Evolutionary conservation across 2,113 vertebrate genomes (phyloP).

Genomic region (Scolopax mira): DNA sequence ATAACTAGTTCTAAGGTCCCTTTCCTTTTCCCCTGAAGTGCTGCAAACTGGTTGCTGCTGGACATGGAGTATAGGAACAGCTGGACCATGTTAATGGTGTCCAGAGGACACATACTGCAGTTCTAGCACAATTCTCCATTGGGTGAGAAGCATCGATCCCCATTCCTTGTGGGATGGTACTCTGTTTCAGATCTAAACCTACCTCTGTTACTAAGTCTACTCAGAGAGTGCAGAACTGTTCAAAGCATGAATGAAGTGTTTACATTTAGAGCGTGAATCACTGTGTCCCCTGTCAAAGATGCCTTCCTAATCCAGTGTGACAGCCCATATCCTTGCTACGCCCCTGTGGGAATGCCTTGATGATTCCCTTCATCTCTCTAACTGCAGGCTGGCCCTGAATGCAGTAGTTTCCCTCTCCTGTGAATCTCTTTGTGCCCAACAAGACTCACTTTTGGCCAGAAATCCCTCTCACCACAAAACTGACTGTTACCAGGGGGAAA

Average conservation of each 20-base stretch:
- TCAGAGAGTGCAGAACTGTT: not conserved
- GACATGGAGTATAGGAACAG: not conserved
- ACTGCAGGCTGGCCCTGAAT: not conserved
- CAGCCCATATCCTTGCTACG: not conserved
- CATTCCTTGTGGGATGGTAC: not conserved
- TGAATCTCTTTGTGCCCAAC: not conserved
- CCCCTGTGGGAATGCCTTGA: not conserved
- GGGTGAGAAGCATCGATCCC: not conserved
- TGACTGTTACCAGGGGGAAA: not conserved
- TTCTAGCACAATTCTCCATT: not conserved
- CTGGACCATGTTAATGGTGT: not conserved
- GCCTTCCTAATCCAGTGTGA: not conserved
- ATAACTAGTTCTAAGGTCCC: not conserved
- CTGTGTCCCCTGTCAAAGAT: not conserved
- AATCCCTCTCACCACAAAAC: not conserved
- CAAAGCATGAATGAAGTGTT: not conserved
- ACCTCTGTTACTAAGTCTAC: not conserved
- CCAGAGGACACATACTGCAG: no score
- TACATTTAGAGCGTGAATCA: not conserved
- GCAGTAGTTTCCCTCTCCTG: not conserved
- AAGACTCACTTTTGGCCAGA: not conserved
- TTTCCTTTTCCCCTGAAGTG: not conserved
- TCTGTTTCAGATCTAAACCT: not conserved
- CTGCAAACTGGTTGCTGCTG: not conserved
- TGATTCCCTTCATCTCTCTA: not conserved